A percentile compares a stretch with the other conserved stretches of the same genome.
Conservation (phyloP, 2,888 invertebrate genomes). For the Stenodema calcarata region DNA sequence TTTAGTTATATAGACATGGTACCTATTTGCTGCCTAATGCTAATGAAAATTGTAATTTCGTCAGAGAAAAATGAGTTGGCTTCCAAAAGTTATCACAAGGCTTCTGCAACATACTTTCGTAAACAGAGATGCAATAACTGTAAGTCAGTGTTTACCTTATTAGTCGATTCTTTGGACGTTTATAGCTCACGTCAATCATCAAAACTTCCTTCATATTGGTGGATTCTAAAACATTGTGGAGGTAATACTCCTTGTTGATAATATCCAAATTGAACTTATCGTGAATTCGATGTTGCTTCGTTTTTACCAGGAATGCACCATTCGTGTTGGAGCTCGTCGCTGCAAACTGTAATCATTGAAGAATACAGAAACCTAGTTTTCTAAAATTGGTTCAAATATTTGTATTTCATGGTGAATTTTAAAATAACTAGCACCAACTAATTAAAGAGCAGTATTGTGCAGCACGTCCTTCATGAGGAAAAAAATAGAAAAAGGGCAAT, state of each 20-base stretch:
- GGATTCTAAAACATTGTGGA: conserved; percentile 55
- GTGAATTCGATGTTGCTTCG: conserved; percentile 50
- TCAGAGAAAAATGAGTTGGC: too few relatives aligned
- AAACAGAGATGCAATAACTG: background rate
- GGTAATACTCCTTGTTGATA: conserved; percentile 52
- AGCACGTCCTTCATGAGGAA: background rate
- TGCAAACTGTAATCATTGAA: conserved; percentile 37
- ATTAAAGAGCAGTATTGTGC: background rate
- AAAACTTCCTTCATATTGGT: conserved; percentile 56
- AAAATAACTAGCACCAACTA: background rate
- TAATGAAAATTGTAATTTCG: too few relatives aligned
- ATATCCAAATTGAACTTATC: conserved; percentile 53
- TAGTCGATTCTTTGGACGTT: conserved; percentile 43
- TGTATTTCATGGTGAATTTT: too few relatives aligned
- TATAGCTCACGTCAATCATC: conserved; percentile 55
- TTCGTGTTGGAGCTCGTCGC: conserved; percentile 33
- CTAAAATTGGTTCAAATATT: background rate
- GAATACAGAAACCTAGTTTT: background rate
- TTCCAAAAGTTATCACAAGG: too few relatives aligned
- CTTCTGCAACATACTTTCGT: background rate
- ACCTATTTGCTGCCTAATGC: too few relatives aligned
- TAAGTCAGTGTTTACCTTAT: conserved; percentile 6
- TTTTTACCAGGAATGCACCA: conserved; percentile 54
- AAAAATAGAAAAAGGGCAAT: background rate
- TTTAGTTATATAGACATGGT: too few relatives aligned